Evolutionary conservation across 1,140 invertebrate species (phyloP).

Genomic region (Bombus sibiricus): DNA sequence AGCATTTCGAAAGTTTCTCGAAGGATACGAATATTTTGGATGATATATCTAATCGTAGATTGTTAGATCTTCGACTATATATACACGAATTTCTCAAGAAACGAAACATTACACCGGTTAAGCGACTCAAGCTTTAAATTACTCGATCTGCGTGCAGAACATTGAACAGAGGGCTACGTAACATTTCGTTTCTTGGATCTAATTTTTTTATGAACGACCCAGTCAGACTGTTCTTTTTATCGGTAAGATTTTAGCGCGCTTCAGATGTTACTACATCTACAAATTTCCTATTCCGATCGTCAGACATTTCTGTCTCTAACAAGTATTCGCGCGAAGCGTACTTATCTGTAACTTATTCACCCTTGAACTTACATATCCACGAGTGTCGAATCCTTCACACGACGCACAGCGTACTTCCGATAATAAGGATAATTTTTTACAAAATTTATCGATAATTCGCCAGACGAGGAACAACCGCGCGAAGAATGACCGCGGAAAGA

Average conservation of each 20-base stretch:
- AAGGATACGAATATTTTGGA: neutral
- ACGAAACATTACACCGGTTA: neutral
- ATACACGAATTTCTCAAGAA: neutral
- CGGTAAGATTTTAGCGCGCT: neutral
- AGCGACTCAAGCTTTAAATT: neutral
- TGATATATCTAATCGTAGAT: conserved; percentile 4
- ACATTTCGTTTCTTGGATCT: neutral
- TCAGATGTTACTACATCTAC: neutral
- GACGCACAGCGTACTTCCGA: conserved; percentile 37
- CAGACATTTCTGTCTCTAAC: neutral
- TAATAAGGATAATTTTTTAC: conserved; percentile 24
- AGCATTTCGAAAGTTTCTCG: neutral
- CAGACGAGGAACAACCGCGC: neutral
- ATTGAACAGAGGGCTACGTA: neutral
- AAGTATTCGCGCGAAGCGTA: too few relatives aligned
- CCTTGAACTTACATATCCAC: conserved; percentile 34
- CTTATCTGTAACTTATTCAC: neutral
- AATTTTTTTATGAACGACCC: neutral
- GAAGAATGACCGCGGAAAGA: neutral
- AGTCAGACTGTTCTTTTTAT: neutral
- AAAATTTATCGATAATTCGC: conserved; percentile 13
- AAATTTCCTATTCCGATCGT: neutral
- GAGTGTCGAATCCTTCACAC: neutral
- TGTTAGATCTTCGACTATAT: conserved; percentile 13
- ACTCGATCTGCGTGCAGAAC: neutral